These are phyloP conservation scores for Patiria pectinifera DNA, from an alignment of 53 echinoderm and acorn worm genomes.

Conservation along the genomic window DNA sequence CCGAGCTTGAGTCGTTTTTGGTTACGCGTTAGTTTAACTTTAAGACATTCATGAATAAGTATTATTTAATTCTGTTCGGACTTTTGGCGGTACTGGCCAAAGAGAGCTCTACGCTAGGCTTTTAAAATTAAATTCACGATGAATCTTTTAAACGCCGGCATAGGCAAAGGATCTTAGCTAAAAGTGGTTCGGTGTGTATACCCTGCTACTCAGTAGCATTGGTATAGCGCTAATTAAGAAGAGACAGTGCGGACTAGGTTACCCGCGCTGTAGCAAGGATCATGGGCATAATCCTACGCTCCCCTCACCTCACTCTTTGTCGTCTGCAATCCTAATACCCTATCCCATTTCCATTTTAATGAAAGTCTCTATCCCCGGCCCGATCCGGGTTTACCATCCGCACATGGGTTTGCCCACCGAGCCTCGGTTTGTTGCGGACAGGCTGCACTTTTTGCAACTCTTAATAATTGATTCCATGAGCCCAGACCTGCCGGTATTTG, in stretches of 20 bases:
- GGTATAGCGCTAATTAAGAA: neutral
- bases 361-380: neutral
- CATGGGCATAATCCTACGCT: conserved; percentile 11
- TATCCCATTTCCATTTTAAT: conserved; percentile 30
- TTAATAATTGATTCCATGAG: conserved; percentile 5
- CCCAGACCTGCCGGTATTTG: neutral
- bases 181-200: no score
- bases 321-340: neutral
- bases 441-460: neutral
- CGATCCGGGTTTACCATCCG: neutral
- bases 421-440: neutral
- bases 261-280: neutral
- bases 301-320: conserved; percentile 12
- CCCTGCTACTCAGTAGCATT: neutral
- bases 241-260: neutral
- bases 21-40: no score
- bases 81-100: no score
- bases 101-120: no score
- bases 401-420: neutral
- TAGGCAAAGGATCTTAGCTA: no score
- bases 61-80: no score
- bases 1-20: no score
- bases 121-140: no score
- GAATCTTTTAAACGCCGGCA: no score
- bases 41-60: no score